Evolutionary conservation across 2,888 invertebrate genomes (phyloP).

Genomic region (Melinaea marsaeus): DNA sequence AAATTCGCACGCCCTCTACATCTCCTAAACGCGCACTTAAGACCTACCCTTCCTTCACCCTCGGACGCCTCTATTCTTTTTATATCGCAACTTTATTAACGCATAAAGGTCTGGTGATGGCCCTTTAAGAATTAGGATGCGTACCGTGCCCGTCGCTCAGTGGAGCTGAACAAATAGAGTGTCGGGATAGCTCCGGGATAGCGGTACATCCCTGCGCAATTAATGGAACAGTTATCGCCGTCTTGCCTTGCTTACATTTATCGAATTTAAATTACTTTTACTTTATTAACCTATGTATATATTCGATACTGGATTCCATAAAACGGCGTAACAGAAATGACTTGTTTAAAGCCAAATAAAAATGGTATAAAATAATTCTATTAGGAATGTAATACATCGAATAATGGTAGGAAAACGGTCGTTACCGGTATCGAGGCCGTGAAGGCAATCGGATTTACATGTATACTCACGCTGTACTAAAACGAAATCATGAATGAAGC

Average conservation of each 20-base stretch:
- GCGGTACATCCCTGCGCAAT: slow-evolving; percentile 61
- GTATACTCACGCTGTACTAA: slow-evolving; percentile 72
- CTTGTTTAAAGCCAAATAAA: slow-evolving; percentile 37
- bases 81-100: slow-evolving; percentile 79
- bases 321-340: slow-evolving; percentile 24
- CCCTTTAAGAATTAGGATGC: slow-evolving; percentile 77
- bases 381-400: slow-evolving; percentile 67
- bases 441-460: slow-evolving; percentile 76
- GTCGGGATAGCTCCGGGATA: slow-evolving; percentile 52
- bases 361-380: slow-evolving; percentile 46
- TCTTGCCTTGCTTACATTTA: slow-evolving; percentile 25
- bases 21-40: slow-evolving; percentile 76
- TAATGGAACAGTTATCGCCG: slow-evolving; percentile 61
- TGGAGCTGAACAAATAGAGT: slow-evolving; percentile 73
- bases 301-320: slow-evolving; percentile 13
- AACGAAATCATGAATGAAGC: slow-evolving; percentile 78
- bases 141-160: slow-evolving; percentile 61
- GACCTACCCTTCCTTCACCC: slow-evolving; percentile 74
- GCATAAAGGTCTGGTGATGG: slow-evolving; percentile 77
- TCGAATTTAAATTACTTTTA: slow-evolving; percentile 18
- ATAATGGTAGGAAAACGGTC: slow-evolving; percentile 61
- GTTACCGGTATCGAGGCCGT: slow-evolving; percentile 64
- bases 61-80: slow-evolving; percentile 76
- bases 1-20: slow-evolving; percentile 76
- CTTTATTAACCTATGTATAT: slow-evolving; percentile 5